A percentile compares a stretch with the other conserved stretches of the same genome.
These are phyloP conservation scores for Dolomedes plantarius DNA, from an alignment of 2,888 invertebrate species.

Conservation along the genomic window DNA sequence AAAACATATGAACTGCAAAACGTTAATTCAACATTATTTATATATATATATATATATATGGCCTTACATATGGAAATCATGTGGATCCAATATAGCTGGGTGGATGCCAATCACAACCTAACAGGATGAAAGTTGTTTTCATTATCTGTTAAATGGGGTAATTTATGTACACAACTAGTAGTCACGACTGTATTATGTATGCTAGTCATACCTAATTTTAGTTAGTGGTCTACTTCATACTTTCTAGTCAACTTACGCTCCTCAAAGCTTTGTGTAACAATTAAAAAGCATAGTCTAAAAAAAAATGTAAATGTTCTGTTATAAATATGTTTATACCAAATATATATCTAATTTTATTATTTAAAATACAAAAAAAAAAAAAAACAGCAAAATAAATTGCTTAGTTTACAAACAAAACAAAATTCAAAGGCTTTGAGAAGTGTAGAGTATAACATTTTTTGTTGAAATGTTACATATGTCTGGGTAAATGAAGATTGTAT, in stretches of 20 bases:
- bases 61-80: too few relatives aligned
- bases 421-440: background rate
- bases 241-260: constrained; percentile 53
- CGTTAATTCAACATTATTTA: background rate
- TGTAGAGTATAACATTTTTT: background rate
- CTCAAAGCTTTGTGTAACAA: constrained; percentile 47
- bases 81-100: too few relatives aligned
- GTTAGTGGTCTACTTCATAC: constrained; percentile 20
- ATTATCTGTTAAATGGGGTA: too few relatives aligned
- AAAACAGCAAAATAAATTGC: too few relatives aligned
- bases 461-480: background rate
- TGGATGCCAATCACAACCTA: too few relatives aligned
- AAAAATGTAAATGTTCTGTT: too few relatives aligned
- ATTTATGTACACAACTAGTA: constrained; percentile 6
- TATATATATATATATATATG: too few relatives aligned
- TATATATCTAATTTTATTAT: too few relatives aligned
- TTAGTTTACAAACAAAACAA: background rate
- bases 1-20: background rate
- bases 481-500: background rate
- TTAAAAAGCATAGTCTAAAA: too few relatives aligned
- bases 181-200: constrained; percentile 38
- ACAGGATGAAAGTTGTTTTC: too few relatives aligned
- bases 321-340: too few relatives aligned
- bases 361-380: too few relatives aligned
- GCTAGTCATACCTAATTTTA: constrained; percentile 37